Conservation (phyloP, 1,140 invertebrate genomes). For the Hyles euphorbiae region DNA sequence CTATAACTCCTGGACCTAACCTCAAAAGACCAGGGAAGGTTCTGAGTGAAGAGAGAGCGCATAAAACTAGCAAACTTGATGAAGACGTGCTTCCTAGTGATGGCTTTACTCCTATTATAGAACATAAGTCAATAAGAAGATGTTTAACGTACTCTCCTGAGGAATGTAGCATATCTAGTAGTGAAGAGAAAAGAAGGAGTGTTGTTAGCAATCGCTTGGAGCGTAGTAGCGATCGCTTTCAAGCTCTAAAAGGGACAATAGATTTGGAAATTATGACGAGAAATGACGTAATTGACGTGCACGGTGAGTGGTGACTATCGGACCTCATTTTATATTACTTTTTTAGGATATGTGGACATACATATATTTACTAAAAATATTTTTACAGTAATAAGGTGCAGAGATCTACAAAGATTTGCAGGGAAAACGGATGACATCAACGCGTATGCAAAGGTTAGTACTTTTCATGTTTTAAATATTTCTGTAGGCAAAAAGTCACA, state of each 20-base stretch:
- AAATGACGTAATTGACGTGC: constrained; percentile 65
- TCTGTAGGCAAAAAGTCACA: not conserved
- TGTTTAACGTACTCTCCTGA: constrained; percentile 67
- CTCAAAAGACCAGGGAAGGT: constrained; percentile 57
- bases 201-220: constrained; percentile 61
- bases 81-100: constrained; percentile 50
- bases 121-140: constrained; percentile 61
- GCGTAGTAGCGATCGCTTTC: constrained; percentile 47
- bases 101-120: constrained; percentile 56
- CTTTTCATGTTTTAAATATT: not conserved
- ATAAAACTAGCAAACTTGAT: constrained; percentile 63
- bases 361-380: constrained; percentile 7
- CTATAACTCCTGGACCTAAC: constrained; percentile 56
- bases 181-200: constrained; percentile 62
- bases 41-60: constrained; percentile 59
- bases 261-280: constrained; percentile 60
- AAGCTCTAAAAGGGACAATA: constrained; percentile 58
- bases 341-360: not conserved
- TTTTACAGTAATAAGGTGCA: constrained; percentile 62
- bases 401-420: constrained; percentile 54
- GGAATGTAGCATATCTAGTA: constrained; percentile 61
- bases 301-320: constrained; percentile 74
- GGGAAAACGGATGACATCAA: constrained; percentile 65
- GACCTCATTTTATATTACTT: constrained; percentile 21
- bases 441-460: constrained; percentile 63